A percentile compares a stretch with the other conserved stretches of the same genome.
These are phyloP conservation scores for Apodemus agrarius DNA, from an alignment of 2,797 vertebrate species.

Conservation along the genomic window DNA sequence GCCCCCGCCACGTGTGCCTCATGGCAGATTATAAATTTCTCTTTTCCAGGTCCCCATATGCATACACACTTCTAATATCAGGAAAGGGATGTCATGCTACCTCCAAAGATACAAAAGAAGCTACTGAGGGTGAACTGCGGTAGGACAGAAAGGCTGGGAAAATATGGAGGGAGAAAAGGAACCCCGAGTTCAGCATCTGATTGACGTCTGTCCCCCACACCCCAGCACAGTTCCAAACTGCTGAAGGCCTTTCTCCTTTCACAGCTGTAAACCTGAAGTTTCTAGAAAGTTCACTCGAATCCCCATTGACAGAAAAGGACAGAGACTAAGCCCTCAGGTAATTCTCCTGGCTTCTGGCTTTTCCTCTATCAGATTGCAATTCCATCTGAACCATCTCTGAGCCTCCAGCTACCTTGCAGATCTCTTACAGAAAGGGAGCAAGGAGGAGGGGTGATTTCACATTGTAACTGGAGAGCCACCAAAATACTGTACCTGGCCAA, in stretches of 20 bases:
- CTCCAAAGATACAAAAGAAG: neutral
- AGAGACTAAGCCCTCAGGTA: neutral
- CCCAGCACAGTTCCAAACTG: rapidly evolving
- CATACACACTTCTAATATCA: neutral
- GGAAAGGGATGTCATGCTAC: neutral
- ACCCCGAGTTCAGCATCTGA: too few species aligned
- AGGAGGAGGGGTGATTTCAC: neutral
- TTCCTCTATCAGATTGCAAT: neutral
- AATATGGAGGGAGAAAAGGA: neutral
- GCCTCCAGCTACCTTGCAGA: neutral
- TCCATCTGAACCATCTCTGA: neutral
- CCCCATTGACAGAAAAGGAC: neutral
- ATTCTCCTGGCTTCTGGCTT: neutral
- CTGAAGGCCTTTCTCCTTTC: neutral
- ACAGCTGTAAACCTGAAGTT: neutral
- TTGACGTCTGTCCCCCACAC: neutral
- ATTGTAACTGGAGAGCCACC: neutral
- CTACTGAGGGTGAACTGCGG: neutral
- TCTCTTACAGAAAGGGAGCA: neutral
- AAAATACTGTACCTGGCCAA: rapidly evolving
- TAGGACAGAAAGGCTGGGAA: neutral
- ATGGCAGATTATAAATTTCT: neutral
- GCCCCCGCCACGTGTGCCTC: neutral
- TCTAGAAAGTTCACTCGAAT: neutral
- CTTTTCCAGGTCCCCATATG: neutral